These are phyloP conservation scores for Acleris sparsana DNA, from an alignment of 2,888 invertebrate species.

Conservation along the genomic window DNA sequence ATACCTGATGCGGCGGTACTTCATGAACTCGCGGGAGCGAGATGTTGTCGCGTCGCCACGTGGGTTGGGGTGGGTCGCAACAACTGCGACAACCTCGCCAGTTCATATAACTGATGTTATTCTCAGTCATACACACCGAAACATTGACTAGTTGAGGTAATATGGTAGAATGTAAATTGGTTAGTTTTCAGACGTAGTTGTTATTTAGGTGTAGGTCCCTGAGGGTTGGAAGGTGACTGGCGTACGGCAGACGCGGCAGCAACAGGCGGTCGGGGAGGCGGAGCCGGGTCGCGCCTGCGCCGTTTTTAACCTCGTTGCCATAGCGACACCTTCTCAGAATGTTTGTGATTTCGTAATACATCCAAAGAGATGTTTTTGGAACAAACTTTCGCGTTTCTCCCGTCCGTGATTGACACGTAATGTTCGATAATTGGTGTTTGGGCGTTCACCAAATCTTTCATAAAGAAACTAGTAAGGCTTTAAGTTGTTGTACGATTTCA, in stretches of 20 bases:
- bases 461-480: conserved; percentile 39
- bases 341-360: conserved; percentile 70
- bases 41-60: conserved; percentile 56
- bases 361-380: conserved; percentile 53
- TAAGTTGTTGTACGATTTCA: conserved; percentile 42
- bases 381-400: conserved; percentile 53
- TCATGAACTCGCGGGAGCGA: conserved; percentile 64
- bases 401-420: conserved; percentile 61
- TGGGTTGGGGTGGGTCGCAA: conserved; percentile 51
- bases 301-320: conserved; percentile 62
- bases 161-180: not conserved
- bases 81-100: conserved; percentile 48
- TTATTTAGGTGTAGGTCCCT: conserved; percentile 58
- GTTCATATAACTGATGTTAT: conserved; percentile 43
- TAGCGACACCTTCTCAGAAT: conserved; percentile 75
- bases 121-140: conserved; percentile 40
- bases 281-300: conserved; percentile 73
- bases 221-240: conserved; percentile 65
- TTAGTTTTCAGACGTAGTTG: conserved; percentile 1
- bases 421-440: conserved; percentile 59
- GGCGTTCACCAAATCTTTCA: conserved; percentile 48
- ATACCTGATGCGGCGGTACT: conserved; percentile 68
- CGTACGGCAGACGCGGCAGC: conserved; percentile 66
- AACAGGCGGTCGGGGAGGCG: conserved; percentile 78
- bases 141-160: conserved; percentile 6